phyloP scores from a whole-genome alignment of 2,113 vertebrate species.

The Lophius piscatorius region DNA sequence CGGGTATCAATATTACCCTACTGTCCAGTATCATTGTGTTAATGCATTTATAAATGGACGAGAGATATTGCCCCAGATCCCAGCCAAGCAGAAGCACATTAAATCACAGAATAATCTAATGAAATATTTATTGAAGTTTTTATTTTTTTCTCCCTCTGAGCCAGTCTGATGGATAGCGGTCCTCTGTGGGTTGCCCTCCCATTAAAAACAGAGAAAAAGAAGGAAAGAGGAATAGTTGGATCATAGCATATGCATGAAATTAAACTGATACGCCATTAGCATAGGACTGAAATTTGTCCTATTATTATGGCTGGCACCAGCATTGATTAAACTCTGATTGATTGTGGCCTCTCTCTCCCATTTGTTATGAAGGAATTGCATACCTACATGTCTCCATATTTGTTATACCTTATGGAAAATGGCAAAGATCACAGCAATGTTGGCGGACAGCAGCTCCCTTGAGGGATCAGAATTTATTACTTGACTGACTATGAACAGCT shows the following conservation, averaged over 20 bases:
- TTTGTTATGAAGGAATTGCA: constrained; percentile 35
- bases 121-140: constrained; percentile 78
- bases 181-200: constrained; percentile 43
- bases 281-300: constrained; percentile 8
- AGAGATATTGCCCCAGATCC: constrained; percentile 72
- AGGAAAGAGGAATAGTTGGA: constrained; percentile 19
- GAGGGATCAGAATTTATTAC: constrained; percentile 69
- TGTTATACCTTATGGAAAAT: constrained; percentile 55
- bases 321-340: constrained; percentile 38
- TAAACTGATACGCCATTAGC: constrained; percentile 12
- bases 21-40: constrained; percentile 69
- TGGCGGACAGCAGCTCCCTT: constrained; percentile 66
- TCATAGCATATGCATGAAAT: constrained; percentile 8
- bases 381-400: constrained; percentile 48
- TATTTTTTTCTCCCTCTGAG: constrained; percentile 49
- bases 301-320: constrained; percentile 12
- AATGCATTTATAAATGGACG: constrained; percentile 75
- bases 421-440: constrained; percentile 64
- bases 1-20: constrained; percentile 64
- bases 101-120: constrained; percentile 78
- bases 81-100: constrained; percentile 68
- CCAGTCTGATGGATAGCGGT: constrained; percentile 51
- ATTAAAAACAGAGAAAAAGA: constrained; percentile 26
- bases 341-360: constrained; percentile 8
- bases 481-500: constrained; percentile 65